Base-by-base conservation (phyloP, 2,888 invertebrate genomes). In the Zaprionus obscuricornis region DNA sequence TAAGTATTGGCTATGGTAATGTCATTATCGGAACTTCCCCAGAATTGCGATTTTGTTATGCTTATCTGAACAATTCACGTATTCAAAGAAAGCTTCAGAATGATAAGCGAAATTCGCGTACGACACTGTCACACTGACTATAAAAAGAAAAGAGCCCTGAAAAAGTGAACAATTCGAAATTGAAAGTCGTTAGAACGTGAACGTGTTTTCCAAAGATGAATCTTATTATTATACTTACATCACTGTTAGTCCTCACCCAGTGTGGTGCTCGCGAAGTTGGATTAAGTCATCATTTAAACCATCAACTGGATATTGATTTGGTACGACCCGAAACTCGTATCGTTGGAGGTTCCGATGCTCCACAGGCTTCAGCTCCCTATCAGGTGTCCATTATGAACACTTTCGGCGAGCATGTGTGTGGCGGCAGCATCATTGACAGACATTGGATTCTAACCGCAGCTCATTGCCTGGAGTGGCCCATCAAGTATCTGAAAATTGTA, bases 371-470 rank as follows among this genome's bases (percentile, higher is more conserved):
- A 2, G 82, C 87, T 0, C 90, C 90, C 27, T 89, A 88, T 59
- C 88, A 89, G 58, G 89, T 89, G n/a, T 89, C 90, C 29, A 81
- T 90, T 22, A 88, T 89, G 69, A 83, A 54, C 24, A 75, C 70
- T 1, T 85, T 85, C 11, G 83, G 79, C 0, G 85, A 86, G 22
- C 89, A 89, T 57, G 75, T 85, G 2, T 90, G 90, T 58, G 90
- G 90, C 8, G 90, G 90, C 26, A 76, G 88, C 7, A 89, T 90
- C 11, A 66, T 90, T 8, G 62, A 27, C 0, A 13, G 72, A 0
- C 36, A 67, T 0, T 89, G 88, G 85, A 81, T 90, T 1, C 36
- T 89, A 1, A 90, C 90, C 0, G 90, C 90, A 0, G 89, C 83
- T 10, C 90, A 90, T 40, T 90, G 90, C 56, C 36, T 88, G 57